These are phyloP conservation scores for Drosophila pruinosa DNA, from an alignment of 1,140 invertebrate species.

Conservation along the genomic window DNA sequence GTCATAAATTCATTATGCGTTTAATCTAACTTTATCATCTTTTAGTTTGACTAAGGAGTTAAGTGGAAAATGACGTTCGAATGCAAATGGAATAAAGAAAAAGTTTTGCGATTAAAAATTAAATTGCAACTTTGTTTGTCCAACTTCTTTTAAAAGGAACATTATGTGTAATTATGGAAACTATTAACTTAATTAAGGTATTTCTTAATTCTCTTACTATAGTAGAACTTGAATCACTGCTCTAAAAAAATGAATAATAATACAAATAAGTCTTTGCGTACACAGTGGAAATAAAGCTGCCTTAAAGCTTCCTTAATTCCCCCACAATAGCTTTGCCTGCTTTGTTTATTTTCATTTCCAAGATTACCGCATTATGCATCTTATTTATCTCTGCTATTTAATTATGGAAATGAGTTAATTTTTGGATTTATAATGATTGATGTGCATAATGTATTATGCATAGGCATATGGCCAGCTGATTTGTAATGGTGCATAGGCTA, in stretches of 20 bases:
- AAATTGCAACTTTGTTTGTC: no score
- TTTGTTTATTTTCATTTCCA: background rate
- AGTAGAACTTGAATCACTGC: no score
- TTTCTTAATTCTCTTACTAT: no score
- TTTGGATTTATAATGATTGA: constrained; percentile 19
- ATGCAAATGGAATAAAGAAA: no score
- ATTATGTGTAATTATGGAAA: no score
- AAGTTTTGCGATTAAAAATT: no score
- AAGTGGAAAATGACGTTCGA: background rate
- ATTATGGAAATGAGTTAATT: constrained; percentile 17
- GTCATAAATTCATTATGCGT: constrained; percentile 4
- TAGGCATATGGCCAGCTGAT: constrained; percentile 49
- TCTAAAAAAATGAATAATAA: no score
- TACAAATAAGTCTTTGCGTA: no score
- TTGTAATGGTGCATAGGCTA: constrained; percentile 51
- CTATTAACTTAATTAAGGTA: no score
- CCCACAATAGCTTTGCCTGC: background rate
- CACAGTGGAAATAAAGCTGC: no score
- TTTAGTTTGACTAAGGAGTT: background rate
- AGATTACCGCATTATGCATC: background rate
- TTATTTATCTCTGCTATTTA: background rate
- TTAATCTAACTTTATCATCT: background rate
- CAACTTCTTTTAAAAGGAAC: no score
- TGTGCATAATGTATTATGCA: constrained; percentile 54
- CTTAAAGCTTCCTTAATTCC: background rate